Evolutionary conservation across 2,113 vertebrate genomes (phyloP), one percentile per base, ranked within the genome.

Genomic region (Lathamus discolor): DNA sequence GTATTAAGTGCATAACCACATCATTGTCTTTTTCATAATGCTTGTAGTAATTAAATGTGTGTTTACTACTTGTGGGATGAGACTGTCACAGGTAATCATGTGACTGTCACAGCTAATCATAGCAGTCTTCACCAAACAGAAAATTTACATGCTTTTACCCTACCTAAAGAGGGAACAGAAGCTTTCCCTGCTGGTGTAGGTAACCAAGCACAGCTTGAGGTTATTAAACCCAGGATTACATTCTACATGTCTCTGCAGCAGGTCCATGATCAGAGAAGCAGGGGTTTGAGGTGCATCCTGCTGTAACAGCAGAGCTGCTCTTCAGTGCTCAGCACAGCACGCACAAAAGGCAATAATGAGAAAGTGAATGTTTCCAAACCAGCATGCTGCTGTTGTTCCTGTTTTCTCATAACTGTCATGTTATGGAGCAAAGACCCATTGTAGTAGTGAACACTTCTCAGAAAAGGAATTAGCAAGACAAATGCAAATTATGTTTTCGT

Each of bases 271-370:
- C 18, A 29, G 70, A 31, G 33, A 69, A 74, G 33, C 41, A 70
- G 66, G 9, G 10, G 6, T 15, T 79, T 12, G 17, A 51, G 49
- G 31, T 3, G 2, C 8, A 17, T 2, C 6, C 9, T 52, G 48
- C 46, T 39, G 72, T 44, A 57, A 2, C 14, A 59, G 74, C 44
- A 46, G 41, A 63, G 33, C 29, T 52, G 44, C 33, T 79, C 33
- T 39, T 28, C 39, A 25, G 33, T 0, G 5, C 73, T 52, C 23
- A 14, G 33, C 46, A 7, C 28, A 31, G 39, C 37, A 2, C 15
- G 25, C 8, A 7, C 37, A 46, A 27, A 9, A 1, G 18, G 20
- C 11, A 43, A 28, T 35, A 1, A 1, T 0, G 35, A 41, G 64
- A 55, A 55, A 55, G 28, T 0, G 1, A 39, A n/a, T 5, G 25